Percentiles rank a stretch among this genome's conserved stretches.
Evolutionary conservation across 2,797 vertebrate species (phyloP).

Genomic region (Bradypus variegatus): DNA sequence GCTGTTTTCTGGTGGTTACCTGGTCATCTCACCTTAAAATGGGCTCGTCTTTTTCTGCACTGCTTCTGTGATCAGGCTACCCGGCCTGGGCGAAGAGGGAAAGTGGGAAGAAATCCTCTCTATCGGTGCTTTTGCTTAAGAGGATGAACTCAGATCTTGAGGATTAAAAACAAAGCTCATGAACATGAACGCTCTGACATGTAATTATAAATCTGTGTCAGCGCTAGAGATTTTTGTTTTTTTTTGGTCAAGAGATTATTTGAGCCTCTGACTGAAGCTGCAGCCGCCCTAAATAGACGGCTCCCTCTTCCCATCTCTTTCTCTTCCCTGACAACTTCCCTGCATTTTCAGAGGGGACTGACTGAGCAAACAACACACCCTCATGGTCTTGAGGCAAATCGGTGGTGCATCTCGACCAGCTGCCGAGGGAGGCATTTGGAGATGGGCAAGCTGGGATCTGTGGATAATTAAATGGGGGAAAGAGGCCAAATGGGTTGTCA

Average conservation of each 20-base stretch:
- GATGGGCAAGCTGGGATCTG: constrained; percentile 47
- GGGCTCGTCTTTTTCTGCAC: background rate
- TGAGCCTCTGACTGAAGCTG: background rate
- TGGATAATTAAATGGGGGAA: constrained; percentile 47
- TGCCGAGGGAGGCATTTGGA: background rate
- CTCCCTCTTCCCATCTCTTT: background rate
- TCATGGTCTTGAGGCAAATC: background rate
- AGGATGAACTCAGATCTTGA: background rate
- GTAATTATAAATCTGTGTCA: background rate
- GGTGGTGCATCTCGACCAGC: background rate
- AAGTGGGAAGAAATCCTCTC: background rate
- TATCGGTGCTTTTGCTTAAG: background rate
- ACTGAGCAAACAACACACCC: background rate
- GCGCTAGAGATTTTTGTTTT: background rate
- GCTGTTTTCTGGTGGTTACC: background rate
- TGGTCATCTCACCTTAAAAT: background rate
- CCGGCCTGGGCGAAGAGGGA: background rate
- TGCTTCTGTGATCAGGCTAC: background rate
- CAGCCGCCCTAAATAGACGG: background rate
- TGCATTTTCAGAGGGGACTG: background rate
- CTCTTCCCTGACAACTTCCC: background rate
- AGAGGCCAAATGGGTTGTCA: constrained; percentile 46
- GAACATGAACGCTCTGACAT: background rate
- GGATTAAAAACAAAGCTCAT: background rate
- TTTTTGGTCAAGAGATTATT: background rate